A percentile compares a stretch with the other conserved stretches of the same genome.
phyloP scores from a whole-genome alignment of 53 echinoderm and acorn worm species.

The Paracentrotus lividus region DNA sequence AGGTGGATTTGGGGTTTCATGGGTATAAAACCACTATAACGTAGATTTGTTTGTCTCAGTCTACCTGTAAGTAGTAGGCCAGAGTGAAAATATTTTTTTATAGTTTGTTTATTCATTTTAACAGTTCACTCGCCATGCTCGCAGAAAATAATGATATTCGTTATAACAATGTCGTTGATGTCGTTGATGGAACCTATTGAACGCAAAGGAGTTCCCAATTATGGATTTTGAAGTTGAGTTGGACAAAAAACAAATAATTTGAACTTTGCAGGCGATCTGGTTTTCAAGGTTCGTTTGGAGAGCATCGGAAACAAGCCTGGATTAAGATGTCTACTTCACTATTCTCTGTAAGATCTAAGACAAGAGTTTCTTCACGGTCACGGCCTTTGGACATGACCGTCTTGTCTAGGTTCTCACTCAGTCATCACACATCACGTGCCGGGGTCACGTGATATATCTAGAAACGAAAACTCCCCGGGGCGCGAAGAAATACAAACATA shows the following conservation, averaged over 20 bases:
- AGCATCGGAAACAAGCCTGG: slow-evolving; percentile 6
- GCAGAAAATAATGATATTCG: too few relatives aligned
- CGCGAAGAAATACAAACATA: neutral
- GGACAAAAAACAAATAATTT: neutral
- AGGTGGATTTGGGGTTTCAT: too few relatives aligned
- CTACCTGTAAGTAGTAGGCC: too few relatives aligned
- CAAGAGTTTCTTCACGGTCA: neutral
- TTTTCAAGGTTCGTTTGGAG: neutral
- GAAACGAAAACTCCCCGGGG: neutral
- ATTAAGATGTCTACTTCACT: slow-evolving; percentile 21
- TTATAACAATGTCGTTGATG: too few relatives aligned
- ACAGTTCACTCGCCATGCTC: too few relatives aligned
- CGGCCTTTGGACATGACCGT: neutral
- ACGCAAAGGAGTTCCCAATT: neutral
- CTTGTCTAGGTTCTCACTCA: neutral
- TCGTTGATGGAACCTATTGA: too few relatives aligned
- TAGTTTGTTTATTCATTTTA: too few relatives aligned
- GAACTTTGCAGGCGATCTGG: slow-evolving; percentile 15
- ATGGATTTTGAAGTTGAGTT: neutral
- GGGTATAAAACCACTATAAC: too few relatives aligned
- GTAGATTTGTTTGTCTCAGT: too few relatives aligned
- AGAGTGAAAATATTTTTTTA: too few relatives aligned
- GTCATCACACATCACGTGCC: neutral
- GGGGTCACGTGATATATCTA: neutral
- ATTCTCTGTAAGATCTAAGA: neutral